A percentile compares a stretch with the other conserved stretches of the same genome.
These are phyloP conservation scores for Rhinoderma darwinii DNA, from an alignment of 2,113 vertebrate species.

Conservation along the genomic window DNA sequence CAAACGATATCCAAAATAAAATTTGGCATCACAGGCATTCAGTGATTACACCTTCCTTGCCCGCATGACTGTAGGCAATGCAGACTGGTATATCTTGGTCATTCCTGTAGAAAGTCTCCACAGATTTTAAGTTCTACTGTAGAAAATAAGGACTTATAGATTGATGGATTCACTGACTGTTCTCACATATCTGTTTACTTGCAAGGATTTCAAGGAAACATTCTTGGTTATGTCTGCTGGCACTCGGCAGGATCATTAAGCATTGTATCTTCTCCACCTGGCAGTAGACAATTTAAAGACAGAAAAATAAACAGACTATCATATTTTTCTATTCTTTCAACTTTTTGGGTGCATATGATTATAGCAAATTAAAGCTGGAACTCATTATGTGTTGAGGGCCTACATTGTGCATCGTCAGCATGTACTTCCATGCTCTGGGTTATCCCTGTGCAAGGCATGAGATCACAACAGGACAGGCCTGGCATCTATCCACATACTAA, in stretches of 20 bases:
- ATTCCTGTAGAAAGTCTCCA: background rate
- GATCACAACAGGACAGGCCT: conserved; percentile 31
- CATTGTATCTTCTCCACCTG: conserved; percentile 28
- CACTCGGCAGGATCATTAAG: background rate
- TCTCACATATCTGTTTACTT: background rate
- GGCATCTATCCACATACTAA: conserved; percentile 18
- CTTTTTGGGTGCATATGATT: background rate
- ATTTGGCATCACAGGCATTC: background rate
- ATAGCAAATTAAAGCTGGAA: conserved; percentile 32
- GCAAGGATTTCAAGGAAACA: background rate
- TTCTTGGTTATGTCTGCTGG: background rate
- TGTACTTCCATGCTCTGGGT: conserved; percentile 7
- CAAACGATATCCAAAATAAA: too few relatives aligned
- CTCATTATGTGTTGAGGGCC: conserved; percentile 31
- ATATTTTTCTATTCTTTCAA: background rate
- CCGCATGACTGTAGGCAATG: background rate
- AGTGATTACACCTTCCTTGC: background rate
- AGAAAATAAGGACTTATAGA: background rate
- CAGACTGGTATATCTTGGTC: background rate
- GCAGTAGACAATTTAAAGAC: background rate
- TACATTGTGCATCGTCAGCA: conserved; percentile 13
- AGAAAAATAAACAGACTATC: background rate
- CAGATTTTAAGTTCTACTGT: background rate
- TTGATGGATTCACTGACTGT: background rate
- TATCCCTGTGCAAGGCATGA: conserved; percentile 4